Evolutionary conservation across 2,113 vertebrate genomes (phyloP).

Genomic region (Scortum barcoo): DNA sequence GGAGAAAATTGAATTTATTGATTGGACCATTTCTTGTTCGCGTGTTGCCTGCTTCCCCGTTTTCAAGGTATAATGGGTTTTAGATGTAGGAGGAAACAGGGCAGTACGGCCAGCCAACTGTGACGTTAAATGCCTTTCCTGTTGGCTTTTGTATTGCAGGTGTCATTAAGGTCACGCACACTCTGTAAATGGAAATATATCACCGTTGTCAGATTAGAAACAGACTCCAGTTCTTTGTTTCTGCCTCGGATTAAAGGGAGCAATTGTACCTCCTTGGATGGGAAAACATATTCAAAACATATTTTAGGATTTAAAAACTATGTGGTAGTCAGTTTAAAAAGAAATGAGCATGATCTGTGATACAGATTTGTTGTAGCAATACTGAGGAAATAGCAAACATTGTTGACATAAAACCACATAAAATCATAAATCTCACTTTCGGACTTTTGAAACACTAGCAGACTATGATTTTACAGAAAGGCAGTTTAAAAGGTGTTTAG

Average conservation of each 20-base stretch:
- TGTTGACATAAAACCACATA: background rate
- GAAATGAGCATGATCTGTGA: no score
- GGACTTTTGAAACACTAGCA: background rate
- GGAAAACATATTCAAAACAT: background rate
- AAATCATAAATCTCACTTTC: background rate
- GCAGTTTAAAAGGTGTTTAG: background rate
- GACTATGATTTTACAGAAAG: background rate
- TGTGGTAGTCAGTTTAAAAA: background rate
- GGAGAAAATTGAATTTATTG: conserved; percentile 75
- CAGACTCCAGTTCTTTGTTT: background rate
- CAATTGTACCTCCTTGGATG: background rate
- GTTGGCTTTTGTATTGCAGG: conserved; percentile 8
- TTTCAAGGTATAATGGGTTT: conserved; percentile 47
- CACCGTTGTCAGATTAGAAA: conserved; percentile 17
- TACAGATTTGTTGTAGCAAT: no score
- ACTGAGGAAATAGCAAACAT: background rate
- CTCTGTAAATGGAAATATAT: conserved; percentile 45
- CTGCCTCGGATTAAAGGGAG: background rate
- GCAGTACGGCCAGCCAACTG: conserved; percentile 46
- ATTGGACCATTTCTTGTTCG: conserved; percentile 63
- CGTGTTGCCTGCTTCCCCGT: conserved; percentile 42
- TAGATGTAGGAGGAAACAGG: conserved; percentile 48
- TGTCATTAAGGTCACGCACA: conserved; percentile 47
- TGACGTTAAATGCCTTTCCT: conserved; percentile 35
- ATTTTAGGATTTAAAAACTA: background rate